Evolutionary conservation across 2,797 vertebrate species (phyloP).

Genomic region (Silurus aristotelis): DNA sequence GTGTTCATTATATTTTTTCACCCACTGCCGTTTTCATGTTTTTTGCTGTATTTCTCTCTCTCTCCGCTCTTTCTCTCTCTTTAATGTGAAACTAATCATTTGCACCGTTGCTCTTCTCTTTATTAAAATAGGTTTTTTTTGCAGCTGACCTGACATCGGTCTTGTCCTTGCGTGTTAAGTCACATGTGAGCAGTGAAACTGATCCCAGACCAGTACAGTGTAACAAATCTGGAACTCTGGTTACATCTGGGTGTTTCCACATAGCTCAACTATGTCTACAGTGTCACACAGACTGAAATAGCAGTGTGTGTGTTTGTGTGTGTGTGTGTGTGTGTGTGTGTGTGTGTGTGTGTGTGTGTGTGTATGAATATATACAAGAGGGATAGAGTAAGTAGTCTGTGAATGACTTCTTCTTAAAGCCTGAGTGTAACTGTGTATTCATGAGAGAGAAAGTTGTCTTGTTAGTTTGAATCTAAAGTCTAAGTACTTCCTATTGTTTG

Average conservation of each 20-base stretch:
- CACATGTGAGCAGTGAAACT: background rate
- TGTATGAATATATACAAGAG: background rate
- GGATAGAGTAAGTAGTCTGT: background rate
- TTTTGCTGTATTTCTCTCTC: background rate
- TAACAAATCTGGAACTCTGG: slow-evolving; percentile 19
- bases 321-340: slow-evolving; percentile 5
- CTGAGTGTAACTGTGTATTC: background rate
- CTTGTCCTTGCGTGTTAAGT: background rate
- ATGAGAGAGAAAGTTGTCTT: background rate
- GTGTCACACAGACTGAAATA: slow-evolving; percentile 18
- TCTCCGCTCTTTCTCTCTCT: background rate
- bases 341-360: slow-evolving; percentile 1
- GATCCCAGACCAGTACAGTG: slow-evolving; percentile 15
- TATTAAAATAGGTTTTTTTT: background rate
- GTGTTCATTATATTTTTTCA: background rate
- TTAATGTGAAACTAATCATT: slow-evolving; percentile 29
- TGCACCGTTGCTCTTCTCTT: background rate
- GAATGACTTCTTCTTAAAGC: background rate
- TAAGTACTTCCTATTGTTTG: background rate
- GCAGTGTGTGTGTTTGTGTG: background rate
- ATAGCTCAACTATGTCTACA: slow-evolving; percentile 19
- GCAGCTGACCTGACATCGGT: slow-evolving; percentile 24
- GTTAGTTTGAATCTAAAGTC: background rate
- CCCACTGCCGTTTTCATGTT: background rate
- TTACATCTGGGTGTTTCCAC: slow-evolving; percentile 21